Conservation (phyloP, 2,797 vertebrate species). For the Coluber constrictor region DNA sequence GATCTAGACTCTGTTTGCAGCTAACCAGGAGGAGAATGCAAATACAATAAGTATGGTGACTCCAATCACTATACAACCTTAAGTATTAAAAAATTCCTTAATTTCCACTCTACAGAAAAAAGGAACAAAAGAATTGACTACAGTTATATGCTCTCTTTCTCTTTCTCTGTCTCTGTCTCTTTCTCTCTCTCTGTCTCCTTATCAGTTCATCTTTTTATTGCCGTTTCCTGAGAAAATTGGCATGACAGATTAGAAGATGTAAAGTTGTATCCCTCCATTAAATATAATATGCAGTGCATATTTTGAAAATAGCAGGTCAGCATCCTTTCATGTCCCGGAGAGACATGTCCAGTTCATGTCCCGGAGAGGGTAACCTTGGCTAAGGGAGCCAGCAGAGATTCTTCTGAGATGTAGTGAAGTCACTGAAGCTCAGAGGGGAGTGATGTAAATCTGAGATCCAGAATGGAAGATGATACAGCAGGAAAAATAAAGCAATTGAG, state of each 20-base stretch:
- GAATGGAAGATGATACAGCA: background rate
- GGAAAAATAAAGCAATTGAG: background rate
- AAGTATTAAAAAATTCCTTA: background rate
- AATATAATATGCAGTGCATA: background rate
- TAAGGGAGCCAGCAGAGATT: background rate
- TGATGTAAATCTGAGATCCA: background rate
- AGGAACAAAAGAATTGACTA: background rate
- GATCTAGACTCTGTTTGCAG: too few species aligned
- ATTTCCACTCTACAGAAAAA: background rate
- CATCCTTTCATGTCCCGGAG: background rate
- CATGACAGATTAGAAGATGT: background rate
- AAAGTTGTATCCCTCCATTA: background rate
- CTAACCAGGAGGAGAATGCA: too few species aligned
- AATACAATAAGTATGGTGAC: background rate
- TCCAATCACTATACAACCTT: background rate
- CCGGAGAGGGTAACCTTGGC: background rate
- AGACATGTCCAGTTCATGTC: background rate
- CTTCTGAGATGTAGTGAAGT: background rate
- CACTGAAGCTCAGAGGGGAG: background rate
- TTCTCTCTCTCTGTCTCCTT: background rate
- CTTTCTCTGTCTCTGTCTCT: too few species aligned
- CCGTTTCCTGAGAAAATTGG: background rate
- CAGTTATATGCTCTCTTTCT: rapidly evolving
- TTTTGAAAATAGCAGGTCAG: background rate
- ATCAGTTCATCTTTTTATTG: background rate